phyloP scores from a whole-genome alignment of 2,888 invertebrate genomes.

The Archips crataeganus region DNA sequence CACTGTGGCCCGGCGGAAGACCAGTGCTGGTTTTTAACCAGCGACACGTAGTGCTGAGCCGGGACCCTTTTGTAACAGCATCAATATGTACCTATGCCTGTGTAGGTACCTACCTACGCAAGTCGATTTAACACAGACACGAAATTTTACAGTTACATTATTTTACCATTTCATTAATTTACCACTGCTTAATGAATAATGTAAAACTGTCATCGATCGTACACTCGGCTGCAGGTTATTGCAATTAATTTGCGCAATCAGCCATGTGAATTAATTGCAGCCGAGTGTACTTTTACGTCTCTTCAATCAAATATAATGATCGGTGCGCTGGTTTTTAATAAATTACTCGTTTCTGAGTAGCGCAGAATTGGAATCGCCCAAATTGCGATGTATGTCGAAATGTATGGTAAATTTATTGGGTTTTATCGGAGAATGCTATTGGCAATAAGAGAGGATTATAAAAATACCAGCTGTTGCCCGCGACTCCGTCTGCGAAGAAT shows the following conservation, averaged over 20 bases:
- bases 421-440: neutral
- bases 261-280: conserved; percentile 51
- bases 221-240: conserved; percentile 43
- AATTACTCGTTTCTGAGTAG: conserved; percentile 11
- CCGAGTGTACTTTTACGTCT: conserved; percentile 42
- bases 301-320: conserved; percentile 42
- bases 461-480: too few species aligned
- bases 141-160: neutral
- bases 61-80: too few species aligned
- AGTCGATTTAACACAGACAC: too few species aligned
- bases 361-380: neutral
- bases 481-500: too few species aligned
- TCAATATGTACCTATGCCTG: too few species aligned
- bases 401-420: neutral
- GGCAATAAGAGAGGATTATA: neutral
- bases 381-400: conserved; percentile 1
- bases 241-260: conserved; percentile 56
- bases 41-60: too few species aligned
- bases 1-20: too few species aligned
- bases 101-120: too few species aligned
- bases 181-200: conserved; percentile 4
- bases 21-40: too few species aligned
- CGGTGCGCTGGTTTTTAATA: conserved; percentile 27
- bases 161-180: neutral
- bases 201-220: conserved; percentile 27